Evolutionary conservation across 2,113 vertebrate species (phyloP).

Genomic region (Lophochroa leadbeateri): DNA sequence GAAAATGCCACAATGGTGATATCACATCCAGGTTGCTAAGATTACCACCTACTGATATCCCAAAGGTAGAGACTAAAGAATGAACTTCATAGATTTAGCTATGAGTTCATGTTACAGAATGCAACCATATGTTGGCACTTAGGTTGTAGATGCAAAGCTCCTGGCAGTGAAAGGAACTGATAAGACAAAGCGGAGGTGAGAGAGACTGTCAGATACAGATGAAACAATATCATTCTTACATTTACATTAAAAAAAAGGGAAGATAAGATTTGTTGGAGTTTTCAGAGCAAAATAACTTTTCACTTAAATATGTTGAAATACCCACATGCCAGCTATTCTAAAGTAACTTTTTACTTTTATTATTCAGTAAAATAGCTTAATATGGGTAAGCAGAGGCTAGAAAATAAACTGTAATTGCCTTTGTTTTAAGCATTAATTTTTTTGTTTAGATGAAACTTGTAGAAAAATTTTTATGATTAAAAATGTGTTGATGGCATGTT

Average conservation of each 20-base stretch:
- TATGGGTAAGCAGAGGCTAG: not conserved
- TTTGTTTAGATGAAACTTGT: conserved; percentile 2
- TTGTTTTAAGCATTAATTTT: not conserved
- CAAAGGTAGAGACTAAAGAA: conserved; percentile 44
- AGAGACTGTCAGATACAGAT: not conserved
- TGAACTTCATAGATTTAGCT: conserved; percentile 9
- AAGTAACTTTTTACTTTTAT: not conserved
- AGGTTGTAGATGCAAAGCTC: not conserved
- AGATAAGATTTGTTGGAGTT: not conserved
- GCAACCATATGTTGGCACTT: conserved; percentile 61
- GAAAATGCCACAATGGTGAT: conserved; percentile 66
- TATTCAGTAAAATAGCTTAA: not conserved
- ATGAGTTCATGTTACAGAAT: conserved; percentile 66
- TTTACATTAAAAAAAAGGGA: not conserved
- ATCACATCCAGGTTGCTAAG: conserved; percentile 65
- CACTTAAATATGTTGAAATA: not conserved
- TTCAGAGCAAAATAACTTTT: not conserved
- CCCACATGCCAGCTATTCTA: not conserved
- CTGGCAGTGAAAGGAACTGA: not conserved
- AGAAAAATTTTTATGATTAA: conserved; percentile 4
- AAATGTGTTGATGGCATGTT: not conserved
- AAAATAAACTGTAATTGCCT: not conserved
- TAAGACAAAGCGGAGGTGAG: not conserved
- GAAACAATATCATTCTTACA: not conserved
- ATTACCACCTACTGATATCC: conserved; percentile 67